phyloP scores from a whole-genome alignment of 2,797 vertebrate species.

The Poeciliopsis paucimaculata region DNA sequence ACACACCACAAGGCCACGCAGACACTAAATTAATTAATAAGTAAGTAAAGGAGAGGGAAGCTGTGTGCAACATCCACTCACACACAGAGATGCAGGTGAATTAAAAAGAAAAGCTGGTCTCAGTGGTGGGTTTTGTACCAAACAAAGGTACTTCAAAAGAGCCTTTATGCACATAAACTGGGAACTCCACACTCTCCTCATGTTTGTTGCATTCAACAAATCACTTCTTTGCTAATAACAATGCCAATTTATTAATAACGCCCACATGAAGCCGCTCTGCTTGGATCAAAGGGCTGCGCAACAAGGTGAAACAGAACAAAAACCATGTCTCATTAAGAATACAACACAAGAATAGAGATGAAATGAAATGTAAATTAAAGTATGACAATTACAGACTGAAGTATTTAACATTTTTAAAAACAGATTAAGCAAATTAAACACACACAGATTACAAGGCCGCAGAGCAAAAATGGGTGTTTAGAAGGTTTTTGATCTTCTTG shows the following conservation, averaged over 20 bases:
- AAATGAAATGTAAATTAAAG: neutral
- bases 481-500: neutral
- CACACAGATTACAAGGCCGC: neutral
- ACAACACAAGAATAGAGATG: neutral
- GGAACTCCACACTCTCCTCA: neutral
- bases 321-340: neutral
- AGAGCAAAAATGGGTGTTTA: neutral
- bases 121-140: slow-evolving; percentile 6
- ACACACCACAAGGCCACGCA: slow-evolving; percentile 6
- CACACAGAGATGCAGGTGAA: neutral
- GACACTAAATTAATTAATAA: slow-evolving; percentile 17
- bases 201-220: neutral
- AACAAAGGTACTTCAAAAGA: neutral
- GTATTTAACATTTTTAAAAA: neutral
- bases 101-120: neutral
- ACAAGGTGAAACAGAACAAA: neutral
- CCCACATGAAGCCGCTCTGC: neutral
- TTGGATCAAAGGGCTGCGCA: neutral
- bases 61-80: neutral
- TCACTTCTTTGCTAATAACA: neutral
- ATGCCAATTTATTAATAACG: neutral
- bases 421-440: neutral
- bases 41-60: slow-evolving; percentile 24
- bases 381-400: neutral
- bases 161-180: neutral